phyloP scores from a whole-genome alignment of 1,140 invertebrate genomes.

The Diabrotica undecimpunctata region DNA sequence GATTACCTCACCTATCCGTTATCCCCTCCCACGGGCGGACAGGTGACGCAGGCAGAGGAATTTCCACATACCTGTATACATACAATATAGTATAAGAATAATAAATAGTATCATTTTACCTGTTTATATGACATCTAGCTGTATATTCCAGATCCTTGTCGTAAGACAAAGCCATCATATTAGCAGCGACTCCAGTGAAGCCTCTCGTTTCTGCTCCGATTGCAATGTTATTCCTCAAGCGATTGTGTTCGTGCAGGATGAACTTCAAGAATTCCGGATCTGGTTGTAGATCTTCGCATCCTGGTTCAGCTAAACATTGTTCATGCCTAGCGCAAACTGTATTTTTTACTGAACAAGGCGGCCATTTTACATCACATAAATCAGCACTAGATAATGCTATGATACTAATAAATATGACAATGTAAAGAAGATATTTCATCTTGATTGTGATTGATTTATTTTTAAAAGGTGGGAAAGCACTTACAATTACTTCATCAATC shows the following conservation, averaged over 20 bases:
- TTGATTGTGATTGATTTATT: no score
- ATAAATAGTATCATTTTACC: neutral
- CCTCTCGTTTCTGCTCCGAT: slow-evolving; percentile 8
- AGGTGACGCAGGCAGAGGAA: no score
- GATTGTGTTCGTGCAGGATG: slow-evolving; percentile 6
- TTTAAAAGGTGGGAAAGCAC: no score
- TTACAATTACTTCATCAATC: no score
- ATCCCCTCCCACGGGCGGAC: no score
- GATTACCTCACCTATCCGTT: no score
- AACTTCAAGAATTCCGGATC: neutral
- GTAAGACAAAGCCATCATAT: slow-evolving; percentile 19
- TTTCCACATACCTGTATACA: no score
- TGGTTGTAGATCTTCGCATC: neutral
- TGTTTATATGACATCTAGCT: slow-evolving; percentile 14
- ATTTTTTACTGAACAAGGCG: neutral
- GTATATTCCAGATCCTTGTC: slow-evolving; percentile 17
- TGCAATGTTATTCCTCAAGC: slow-evolving; percentile 4
- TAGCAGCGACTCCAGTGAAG: slow-evolving; percentile 4
- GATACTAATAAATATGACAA: neutral
- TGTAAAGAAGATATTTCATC: no score
- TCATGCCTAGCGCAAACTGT: neutral
- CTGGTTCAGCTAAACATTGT: neutral
- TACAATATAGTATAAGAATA: no score
- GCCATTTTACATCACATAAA: neutral
- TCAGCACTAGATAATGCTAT: neutral